A percentile compares a stretch with the other conserved stretches of the same genome.
Conservation (phyloP, 2,113 vertebrate species). For the Dipodomys stephensi region DNA sequence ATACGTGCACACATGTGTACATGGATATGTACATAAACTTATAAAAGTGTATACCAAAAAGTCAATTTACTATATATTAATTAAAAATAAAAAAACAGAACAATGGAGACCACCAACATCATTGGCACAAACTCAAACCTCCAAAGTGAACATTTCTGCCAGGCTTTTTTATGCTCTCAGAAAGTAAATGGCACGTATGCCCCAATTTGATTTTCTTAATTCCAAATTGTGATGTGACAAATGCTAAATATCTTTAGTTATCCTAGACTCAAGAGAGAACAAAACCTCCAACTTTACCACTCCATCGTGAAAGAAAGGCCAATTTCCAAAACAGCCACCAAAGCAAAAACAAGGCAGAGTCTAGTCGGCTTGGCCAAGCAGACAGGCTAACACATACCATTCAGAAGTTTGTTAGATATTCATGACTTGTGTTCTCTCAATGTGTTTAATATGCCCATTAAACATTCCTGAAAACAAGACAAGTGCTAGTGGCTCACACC, state of each 20-base stretch:
- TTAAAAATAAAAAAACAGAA: not conserved
- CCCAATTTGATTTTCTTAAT: slow-evolving; percentile 25
- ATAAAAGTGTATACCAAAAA: not conserved
- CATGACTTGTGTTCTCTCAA: not conserved
- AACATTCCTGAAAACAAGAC: too few relatives aligned
- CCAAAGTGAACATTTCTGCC: not conserved
- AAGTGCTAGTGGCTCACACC: too few relatives aligned
- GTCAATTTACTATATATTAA: not conserved
- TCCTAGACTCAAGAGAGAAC: slow-evolving; percentile 23
- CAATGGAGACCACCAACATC: slow-evolving; percentile 17
- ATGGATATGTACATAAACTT: not conserved
- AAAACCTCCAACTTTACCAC: slow-evolving; percentile 47
- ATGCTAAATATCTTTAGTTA: slow-evolving; percentile 44
- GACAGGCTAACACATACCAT: not conserved
- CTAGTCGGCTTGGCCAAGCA: not conserved
- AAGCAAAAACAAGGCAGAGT: slow-evolving; percentile 13
- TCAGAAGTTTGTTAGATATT: not conserved
- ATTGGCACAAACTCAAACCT: slow-evolving; percentile 5
- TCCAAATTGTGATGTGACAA: slow-evolving; percentile 34
- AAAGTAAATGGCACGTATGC: slow-evolving; percentile 18
- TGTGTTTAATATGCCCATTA: not conserved
- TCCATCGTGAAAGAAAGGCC: slow-evolving; percentile 44
- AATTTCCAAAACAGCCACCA: slow-evolving; percentile 42
- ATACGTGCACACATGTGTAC: not conserved
- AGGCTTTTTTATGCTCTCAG: not conserved